A percentile compares a stretch with the other conserved stretches of the same genome.
These are phyloP conservation scores for Drosophila aff. DNA, from an alignment of 1,140 invertebrate genomes.

Conservation along the genomic window DNA sequence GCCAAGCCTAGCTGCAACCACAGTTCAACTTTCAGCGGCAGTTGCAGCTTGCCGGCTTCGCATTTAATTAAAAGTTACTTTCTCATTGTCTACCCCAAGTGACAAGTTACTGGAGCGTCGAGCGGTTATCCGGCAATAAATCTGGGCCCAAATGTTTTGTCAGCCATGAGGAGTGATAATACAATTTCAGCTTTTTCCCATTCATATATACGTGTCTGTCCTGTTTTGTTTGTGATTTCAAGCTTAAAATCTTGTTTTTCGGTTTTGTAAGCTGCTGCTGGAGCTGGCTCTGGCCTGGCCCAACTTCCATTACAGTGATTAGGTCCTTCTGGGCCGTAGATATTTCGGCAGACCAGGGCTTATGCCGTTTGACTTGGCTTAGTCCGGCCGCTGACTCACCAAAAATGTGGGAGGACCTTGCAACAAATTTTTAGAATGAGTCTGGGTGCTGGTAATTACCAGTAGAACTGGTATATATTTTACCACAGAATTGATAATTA, in stretches of 20 bases:
- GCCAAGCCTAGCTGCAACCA: neutral
- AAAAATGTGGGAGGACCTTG: neutral
- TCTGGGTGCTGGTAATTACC: slow-evolving; percentile 7
- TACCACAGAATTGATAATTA: slow-evolving; percentile 32
- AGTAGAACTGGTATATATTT: slow-evolving; percentile 14
- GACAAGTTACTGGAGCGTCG: slow-evolving; percentile 1
- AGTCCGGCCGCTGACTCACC: slow-evolving; percentile 7
- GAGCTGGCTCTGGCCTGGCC: neutral
- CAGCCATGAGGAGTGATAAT: slow-evolving; percentile 39
- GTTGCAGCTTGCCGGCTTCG: slow-evolving; percentile 1
- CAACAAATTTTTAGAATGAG: neutral
- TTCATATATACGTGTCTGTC: slow-evolving; percentile 14
- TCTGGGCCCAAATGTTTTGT: slow-evolving; percentile 30
- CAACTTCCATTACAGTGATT: slow-evolving; percentile 51
- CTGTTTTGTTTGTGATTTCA: slow-evolving; percentile 45
- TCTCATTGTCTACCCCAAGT: neutral
- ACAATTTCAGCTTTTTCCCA: slow-evolving; percentile 31
- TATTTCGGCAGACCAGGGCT: slow-evolving; percentile 11
- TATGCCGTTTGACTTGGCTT: slow-evolving; percentile 37
- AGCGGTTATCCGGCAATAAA: slow-evolving; percentile 12
- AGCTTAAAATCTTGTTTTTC: slow-evolving; percentile 53
- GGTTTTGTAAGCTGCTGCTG: slow-evolving; percentile 3
- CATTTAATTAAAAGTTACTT: slow-evolving; percentile 48
- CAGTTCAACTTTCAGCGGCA: slow-evolving; percentile 21
- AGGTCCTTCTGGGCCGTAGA: slow-evolving; percentile 18